Base-by-base conservation (phyloP, 2,113 vertebrate species). In the Malurus elegans region DNA sequence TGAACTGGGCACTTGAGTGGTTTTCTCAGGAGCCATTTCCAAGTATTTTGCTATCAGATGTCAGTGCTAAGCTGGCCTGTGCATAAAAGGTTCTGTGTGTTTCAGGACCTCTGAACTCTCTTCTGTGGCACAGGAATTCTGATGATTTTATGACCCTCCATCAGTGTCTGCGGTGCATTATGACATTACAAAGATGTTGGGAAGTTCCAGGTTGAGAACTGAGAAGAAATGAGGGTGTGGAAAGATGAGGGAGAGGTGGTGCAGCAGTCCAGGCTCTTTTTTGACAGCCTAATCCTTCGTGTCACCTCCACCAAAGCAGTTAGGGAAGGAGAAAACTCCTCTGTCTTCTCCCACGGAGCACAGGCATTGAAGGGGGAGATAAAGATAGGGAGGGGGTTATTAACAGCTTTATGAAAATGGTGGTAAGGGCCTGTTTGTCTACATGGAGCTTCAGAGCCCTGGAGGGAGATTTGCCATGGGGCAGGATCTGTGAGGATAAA, bases 91-190 rank as follows among this genome's bases (percentile, higher is more conserved):
- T 14, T 14, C 48, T 0, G 0, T 0, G 1, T 53, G 44, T 70
- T 53, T 44, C 1, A 8, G 40, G 29, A 56, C 32, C 21, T 79
- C 28, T 0, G 3, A 78, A 32, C 44, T 88, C 20, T 82, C 18
- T 34, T 67, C 42, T 15, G 0, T n/a, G 34, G 31, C 47, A 31
- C 7, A 1, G 0, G 0, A 18, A 24, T 69, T 64, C 26, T 40
- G 86, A 51, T n/a, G 70, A 20, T 11, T 61, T 58, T 9, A 14
- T 26, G 28, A 31, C 20, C 53, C n/a, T 36, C 14, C 17, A 12
- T 29, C 56, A 8, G 26, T 26, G 2, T 42, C 34, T 85, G 12
- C 38, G 42, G 12, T 1, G 3, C 31, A 62, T 84, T 23, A 6
- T 5, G 9, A 8, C 2, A 8, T 38, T 17, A 10, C 19, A 45